Percentiles rank a stretch among this genome's conserved stretches.
Conservation (phyloP, 2,113 vertebrate species). For the Thymallus thymallus region DNA sequence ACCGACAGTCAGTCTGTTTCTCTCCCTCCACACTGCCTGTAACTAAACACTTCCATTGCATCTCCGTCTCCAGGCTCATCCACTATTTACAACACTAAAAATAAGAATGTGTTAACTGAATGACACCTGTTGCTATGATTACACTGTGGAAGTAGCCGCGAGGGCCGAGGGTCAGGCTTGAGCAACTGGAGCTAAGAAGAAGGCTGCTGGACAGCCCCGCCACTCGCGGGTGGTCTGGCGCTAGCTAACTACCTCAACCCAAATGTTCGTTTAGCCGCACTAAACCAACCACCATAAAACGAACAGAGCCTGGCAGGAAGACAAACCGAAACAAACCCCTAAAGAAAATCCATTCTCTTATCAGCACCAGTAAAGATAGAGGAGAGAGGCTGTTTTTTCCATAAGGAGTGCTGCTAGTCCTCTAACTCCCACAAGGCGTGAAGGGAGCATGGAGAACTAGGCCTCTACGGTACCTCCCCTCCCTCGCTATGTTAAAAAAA, state of each 20-base stretch:
- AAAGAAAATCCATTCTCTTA: constrained; percentile 3
- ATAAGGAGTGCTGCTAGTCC: not conserved
- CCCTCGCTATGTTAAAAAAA: not conserved
- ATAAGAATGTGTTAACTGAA: constrained; percentile 61
- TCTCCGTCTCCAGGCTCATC: constrained; percentile 25
- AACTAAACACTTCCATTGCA: not conserved
- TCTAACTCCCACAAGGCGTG: not conserved
- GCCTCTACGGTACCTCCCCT: not conserved
- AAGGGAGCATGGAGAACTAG: constrained; percentile 1
- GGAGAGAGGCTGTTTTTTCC: not conserved
- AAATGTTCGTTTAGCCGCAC: too few relatives aligned
- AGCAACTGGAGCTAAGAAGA: constrained; percentile 49
- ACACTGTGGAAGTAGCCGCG: constrained; percentile 35
- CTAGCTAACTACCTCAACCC: constrained; percentile 15
- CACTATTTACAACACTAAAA: constrained; percentile 60
- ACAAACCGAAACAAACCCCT: constrained; percentile 14
- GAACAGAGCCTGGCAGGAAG: not conserved
- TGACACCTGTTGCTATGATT: constrained; percentile 69
- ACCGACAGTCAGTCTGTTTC: constrained; percentile 12
- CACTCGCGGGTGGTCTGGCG: constrained; percentile 47
- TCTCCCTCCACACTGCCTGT: too few relatives aligned
- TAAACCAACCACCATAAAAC: constrained; percentile 34
- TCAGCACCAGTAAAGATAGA: constrained; percentile 18
- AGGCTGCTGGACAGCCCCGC: constrained; percentile 8
- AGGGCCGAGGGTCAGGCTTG: constrained; percentile 45